A percentile compares a stretch with the other conserved stretches of the same genome.
phyloP scores from a whole-genome alignment of 2,888 invertebrate species.

The Pollenia labialis region DNA sequence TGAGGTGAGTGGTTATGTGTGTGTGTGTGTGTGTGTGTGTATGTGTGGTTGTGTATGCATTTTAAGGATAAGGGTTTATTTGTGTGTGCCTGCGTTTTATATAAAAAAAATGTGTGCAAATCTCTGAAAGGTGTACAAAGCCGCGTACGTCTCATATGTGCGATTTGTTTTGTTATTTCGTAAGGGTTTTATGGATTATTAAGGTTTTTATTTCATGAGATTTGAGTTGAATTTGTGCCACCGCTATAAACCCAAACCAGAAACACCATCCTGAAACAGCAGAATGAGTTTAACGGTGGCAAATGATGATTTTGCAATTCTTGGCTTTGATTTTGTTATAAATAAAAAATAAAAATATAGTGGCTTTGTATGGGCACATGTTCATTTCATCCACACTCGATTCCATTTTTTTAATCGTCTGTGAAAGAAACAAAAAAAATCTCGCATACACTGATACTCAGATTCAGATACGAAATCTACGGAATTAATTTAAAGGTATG shows the following conservation, averaged over 20 bases:
- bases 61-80: slow-evolving; percentile 47
- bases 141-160: slow-evolving; percentile 72
- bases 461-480: background rate
- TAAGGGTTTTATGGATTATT: slow-evolving; percentile 73
- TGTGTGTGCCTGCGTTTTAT: background rate
- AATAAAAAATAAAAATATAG: background rate
- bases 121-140: slow-evolving; percentile 74
- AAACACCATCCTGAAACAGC: slow-evolving; percentile 14
- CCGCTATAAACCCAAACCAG: slow-evolving; percentile 35
- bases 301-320: slow-evolving; percentile 62
- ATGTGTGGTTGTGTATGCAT: background rate
- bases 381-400: slow-evolving; percentile 71
- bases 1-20: slow-evolving; percentile 61
- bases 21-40: slow-evolving; percentile 1
- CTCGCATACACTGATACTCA: background rate
- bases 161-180: slow-evolving; percentile 67
- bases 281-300: slow-evolving; percentile 38
- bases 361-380: slow-evolving; percentile 65
- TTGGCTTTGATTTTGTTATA: slow-evolving; percentile 50
- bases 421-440: slow-evolving; percentile 41
- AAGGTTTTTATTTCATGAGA: slow-evolving; percentile 73
- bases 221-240: slow-evolving; percentile 60
- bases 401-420: slow-evolving; percentile 65
- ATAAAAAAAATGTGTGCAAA: slow-evolving; percentile 66
- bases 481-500: slow-evolving; percentile 45